phyloP scores from a whole-genome alignment of 2,113 vertebrate species.

The Etheostoma cragini region DNA sequence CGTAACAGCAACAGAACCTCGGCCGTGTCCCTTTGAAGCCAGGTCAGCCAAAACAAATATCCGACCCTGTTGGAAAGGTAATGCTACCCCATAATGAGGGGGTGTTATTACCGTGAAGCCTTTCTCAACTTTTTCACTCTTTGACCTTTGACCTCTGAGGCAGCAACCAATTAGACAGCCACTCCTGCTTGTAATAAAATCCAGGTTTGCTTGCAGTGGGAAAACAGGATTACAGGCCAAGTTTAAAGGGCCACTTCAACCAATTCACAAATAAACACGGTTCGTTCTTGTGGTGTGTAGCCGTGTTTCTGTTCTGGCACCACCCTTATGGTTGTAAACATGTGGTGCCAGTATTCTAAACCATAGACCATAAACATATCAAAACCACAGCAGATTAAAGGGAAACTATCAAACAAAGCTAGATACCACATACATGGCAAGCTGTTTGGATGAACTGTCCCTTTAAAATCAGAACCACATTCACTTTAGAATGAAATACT shows the following conservation, averaged over 20 bases:
- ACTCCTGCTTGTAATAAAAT: constrained; percentile 32
- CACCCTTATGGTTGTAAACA: not conserved
- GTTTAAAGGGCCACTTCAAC: no score
- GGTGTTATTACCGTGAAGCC: constrained; percentile 62
- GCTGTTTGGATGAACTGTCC: not conserved
- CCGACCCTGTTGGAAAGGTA: constrained; percentile 32
- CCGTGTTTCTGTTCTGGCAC: not conserved
- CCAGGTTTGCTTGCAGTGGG: not conserved
- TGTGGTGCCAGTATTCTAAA: not conserved
- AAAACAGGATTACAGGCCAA: no score
- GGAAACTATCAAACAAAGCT: not conserved
- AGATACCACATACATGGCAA: no score
- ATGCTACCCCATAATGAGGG: constrained; percentile 26
- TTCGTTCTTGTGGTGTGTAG: no score
- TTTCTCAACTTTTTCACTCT: constrained; percentile 34
- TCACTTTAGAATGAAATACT: not conserved
- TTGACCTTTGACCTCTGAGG: constrained; percentile 50
- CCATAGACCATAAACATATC: not conserved
- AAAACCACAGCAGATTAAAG: not conserved
- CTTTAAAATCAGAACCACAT: constrained; percentile 17
- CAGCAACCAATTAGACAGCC: not conserved
- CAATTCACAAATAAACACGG: no score
- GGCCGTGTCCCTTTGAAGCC: constrained; percentile 29
- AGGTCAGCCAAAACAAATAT: constrained; percentile 36
- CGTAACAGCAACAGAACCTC: not conserved